Conservation (phyloP, 2,888 invertebrate species). For the Torymus aiolomorphi region DNA sequence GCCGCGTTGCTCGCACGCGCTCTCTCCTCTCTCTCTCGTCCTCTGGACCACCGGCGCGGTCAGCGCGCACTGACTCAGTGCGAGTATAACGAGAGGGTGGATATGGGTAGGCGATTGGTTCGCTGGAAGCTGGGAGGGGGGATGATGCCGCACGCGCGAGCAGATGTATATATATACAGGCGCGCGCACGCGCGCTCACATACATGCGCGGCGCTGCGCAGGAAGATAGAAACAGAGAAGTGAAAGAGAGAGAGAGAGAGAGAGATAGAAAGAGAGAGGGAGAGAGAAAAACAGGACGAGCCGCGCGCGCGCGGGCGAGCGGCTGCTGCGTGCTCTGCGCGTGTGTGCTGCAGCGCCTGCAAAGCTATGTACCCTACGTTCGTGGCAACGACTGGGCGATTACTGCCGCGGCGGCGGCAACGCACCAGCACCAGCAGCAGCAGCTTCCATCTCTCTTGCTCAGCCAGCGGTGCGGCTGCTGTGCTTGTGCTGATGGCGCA, state of each 20-base stretch:
- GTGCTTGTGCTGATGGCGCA: not conserved
- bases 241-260: not conserved
- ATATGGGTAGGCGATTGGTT: not conserved
- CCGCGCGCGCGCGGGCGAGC: no score
- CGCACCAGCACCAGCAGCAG: not conserved
- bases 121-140: no score
- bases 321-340: no score
- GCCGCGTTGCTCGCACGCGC: no score
- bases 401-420: constrained; percentile 53
- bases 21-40: not conserved
- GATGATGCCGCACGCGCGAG: no score
- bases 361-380: constrained; percentile 66
- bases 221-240: not conserved
- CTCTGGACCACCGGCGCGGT: not conserved
- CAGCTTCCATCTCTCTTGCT: not conserved
- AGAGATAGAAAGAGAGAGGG: not conserved
- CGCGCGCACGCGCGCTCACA: no score
- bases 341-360: no score
- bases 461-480: not conserved
- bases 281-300: constrained; percentile 12
- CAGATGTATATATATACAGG: no score
- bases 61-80: constrained; percentile 58
- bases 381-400: constrained; percentile 74
- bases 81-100: not conserved
- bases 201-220: not conserved